Conservation (phyloP, 2,797 vertebrate species). For the Notamacropus eugenii region DNA sequence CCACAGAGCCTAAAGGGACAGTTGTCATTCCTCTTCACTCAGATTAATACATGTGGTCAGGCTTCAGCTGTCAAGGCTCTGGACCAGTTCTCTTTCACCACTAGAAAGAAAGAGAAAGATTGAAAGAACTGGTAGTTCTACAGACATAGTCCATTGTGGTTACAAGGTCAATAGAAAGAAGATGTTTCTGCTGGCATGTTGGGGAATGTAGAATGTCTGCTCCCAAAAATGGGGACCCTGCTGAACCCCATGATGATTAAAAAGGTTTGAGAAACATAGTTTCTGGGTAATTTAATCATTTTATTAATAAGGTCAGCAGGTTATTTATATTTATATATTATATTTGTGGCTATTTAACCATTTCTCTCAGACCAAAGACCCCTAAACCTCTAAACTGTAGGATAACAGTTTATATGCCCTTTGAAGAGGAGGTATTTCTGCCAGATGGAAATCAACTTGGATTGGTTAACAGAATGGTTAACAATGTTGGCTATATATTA, state of each 20-base stretch:
- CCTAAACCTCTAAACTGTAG: too few relatives aligned
- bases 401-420: too few relatives aligned
- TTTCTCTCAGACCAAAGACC: too few relatives aligned
- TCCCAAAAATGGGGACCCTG: background rate
- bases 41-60: background rate
- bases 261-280: too few relatives aligned
- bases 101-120: background rate
- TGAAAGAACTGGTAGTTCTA: background rate
- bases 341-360: too few relatives aligned
- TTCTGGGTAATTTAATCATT: too few relatives aligned
- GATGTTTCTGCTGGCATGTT: background rate
- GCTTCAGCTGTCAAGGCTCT: background rate
- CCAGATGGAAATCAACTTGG: too few relatives aligned
- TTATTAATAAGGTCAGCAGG: too few relatives aligned
- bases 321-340: too few relatives aligned
- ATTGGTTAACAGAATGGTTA: too few relatives aligned
- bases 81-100: background rate
- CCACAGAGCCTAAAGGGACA: background rate
- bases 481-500: too few relatives aligned
- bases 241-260: background rate
- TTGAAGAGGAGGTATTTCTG: too few relatives aligned
- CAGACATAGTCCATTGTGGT: background rate
- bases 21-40: background rate
- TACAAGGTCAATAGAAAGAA: background rate
- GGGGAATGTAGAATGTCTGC: background rate